Evolutionary conservation across 2,888 invertebrate species (phyloP).

Genomic region (Stegophylla sp.): DNA sequence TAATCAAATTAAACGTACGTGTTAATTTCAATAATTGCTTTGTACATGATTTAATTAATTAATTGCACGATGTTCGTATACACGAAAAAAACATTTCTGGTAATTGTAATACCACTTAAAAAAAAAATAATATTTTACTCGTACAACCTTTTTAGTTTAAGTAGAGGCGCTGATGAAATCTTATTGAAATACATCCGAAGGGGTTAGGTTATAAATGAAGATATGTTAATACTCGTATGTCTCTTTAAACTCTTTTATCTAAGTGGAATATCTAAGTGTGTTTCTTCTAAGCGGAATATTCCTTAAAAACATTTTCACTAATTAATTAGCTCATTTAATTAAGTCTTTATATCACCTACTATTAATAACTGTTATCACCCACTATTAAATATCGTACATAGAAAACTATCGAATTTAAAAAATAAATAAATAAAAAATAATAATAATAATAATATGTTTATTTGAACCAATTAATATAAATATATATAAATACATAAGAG

Average conservation of each 20-base stretch:
- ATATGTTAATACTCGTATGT: too few relatives aligned
- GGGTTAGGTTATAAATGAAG: constrained; percentile 12
- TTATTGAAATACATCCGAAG: constrained; percentile 29
- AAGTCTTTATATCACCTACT: not conserved
- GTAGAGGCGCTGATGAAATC: constrained; percentile 10
- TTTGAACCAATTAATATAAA: too few relatives aligned
- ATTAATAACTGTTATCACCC: too few relatives aligned
- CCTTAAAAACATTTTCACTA: not conserved
- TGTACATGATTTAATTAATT: constrained; percentile 20
- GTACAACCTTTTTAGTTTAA: not conserved
- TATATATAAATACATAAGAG: too few relatives aligned
- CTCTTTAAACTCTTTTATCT: constrained; percentile 20
- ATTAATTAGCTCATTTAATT: not conserved
- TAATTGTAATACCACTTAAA: constrained; percentile 13
- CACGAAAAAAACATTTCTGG: not conserved
- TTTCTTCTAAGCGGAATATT: not conserved
- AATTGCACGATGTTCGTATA: not conserved
- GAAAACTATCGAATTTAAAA: not conserved
- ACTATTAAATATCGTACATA: not conserved
- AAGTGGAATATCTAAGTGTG: constrained; percentile 6
- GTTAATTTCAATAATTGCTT: constrained; percentile 31
- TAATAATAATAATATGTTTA: too few relatives aligned
- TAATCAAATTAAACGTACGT: constrained; percentile 1
- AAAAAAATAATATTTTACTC: constrained; percentile 8
- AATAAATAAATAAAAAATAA: too few relatives aligned